These are phyloP conservation scores for Leiothrix lutea DNA, from an alignment of 2,113 vertebrate species.

Conservation along the genomic window DNA sequence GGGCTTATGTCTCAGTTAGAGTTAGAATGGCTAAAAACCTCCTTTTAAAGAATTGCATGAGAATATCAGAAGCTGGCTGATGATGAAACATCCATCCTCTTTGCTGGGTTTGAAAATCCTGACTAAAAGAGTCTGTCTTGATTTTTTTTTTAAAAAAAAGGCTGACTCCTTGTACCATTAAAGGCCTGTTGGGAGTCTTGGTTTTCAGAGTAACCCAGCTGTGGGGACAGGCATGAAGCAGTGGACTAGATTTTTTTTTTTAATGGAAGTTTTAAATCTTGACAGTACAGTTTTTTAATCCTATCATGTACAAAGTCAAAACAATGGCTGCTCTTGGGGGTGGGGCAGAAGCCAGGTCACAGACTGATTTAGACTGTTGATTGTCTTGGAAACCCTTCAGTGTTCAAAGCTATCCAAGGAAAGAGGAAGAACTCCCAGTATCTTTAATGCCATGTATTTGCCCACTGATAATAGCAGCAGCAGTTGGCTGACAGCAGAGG, in stretches of 20 bases:
- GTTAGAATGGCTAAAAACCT: not conserved
- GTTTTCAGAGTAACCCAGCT: not conserved
- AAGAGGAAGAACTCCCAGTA: not conserved
- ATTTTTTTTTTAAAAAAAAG: not conserved
- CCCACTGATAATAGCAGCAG: not conserved
- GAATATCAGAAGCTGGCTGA: not conserved
- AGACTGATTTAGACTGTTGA: not conserved
- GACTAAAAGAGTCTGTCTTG: not conserved
- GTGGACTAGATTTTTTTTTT: not conserved
- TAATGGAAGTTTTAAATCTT: not conserved
- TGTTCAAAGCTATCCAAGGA: not conserved
- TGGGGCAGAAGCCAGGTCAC: not conserved
- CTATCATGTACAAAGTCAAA: not conserved
- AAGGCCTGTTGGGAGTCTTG: not conserved
- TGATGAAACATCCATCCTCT: not conserved
- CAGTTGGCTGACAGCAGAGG: not conserved
- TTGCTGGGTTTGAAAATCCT: not conserved
- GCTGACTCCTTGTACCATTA: not conserved
- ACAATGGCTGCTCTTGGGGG: rapidly evolving
- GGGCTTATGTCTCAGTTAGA: not conserved
- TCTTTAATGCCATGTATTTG: not conserved
- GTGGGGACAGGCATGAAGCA: not conserved
- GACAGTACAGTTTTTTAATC: not conserved
- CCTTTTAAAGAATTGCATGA: not conserved
- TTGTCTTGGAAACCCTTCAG: not conserved